Conservation (phyloP, 2,888 invertebrate genomes). For the Eilema sororculum region DNA sequence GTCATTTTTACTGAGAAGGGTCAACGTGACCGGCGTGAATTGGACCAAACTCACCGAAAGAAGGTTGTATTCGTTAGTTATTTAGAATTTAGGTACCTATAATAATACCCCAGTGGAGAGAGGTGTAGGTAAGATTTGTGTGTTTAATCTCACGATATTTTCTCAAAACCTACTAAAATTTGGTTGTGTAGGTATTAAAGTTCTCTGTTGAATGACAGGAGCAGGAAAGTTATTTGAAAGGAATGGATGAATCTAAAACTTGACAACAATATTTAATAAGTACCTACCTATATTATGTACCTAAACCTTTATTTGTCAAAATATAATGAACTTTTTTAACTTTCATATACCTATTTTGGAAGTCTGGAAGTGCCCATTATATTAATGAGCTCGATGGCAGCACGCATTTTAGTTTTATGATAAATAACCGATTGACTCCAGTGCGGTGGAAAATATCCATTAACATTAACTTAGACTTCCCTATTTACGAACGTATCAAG, state of each 20-base stretch:
- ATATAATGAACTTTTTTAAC: too few relatives aligned
- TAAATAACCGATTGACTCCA: too few relatives aligned
- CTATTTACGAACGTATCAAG: too few relatives aligned
- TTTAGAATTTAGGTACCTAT: constrained; percentile 15
- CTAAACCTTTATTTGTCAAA: too few relatives aligned
- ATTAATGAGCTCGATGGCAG: too few relatives aligned
- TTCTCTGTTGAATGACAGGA: not conserved
- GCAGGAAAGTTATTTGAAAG: too few relatives aligned
- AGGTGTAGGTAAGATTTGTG: constrained; percentile 21
- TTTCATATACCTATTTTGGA: too few relatives aligned
- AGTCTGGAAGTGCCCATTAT: too few relatives aligned
- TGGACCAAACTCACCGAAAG: constrained; percentile 76
- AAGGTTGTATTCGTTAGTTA: constrained; percentile 59
- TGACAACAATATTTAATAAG: too few relatives aligned
- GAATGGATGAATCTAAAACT: too few relatives aligned
- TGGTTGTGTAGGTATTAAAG: constrained; percentile 5
- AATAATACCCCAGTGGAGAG: constrained; percentile 3
- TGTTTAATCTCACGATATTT: constrained; percentile 17
- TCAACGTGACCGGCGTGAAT: constrained; percentile 78
- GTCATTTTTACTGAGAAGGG: constrained; percentile 72
- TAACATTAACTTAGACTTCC: not conserved
- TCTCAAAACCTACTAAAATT: too few relatives aligned
- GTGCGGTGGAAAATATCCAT: not conserved
- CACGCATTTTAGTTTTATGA: not conserved
- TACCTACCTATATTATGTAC: not conserved